Evolutionary conservation across 1,140 invertebrate genomes (phyloP), one percentile per base, ranked within the genome.

Genomic region (Macrocentrus cingulum): DNA sequence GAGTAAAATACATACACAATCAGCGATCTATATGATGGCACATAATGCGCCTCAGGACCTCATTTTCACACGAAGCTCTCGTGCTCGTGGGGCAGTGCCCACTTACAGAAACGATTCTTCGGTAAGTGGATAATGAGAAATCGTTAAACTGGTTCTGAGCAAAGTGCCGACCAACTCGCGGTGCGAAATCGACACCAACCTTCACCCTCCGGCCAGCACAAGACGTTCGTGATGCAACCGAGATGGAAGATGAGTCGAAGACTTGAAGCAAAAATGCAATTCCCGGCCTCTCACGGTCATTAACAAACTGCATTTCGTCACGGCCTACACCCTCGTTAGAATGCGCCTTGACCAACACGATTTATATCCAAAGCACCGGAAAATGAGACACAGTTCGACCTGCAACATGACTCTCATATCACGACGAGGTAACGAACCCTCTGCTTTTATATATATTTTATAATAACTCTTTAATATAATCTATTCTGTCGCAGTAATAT

Each of bases 291-390:
- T 8, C 36, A 39, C 13, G 36, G 25, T 44, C 36, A 45, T 52
- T 59, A 25, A 34, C 49, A 59, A 59, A 59, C 41, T 59, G 41
- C 45, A 46, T 46, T 59, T 53, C n/a, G 36, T 36, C 57, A 53
- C 19, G 57, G 57, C 15, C 32, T 42, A 20, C 44, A 44, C 57
- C 34, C 32, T 37, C 49, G 25, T 59, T 51, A 59, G 53, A 15
- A 44, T 32, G 11, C 36, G 15, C 36, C 36, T 39, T 39, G 36
- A 39, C 36, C 8, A 66, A 68, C 66, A 46, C 58, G 62, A 71
- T 69, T 67, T 66, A 29, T 29, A 45, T 42, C 62, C 56, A 70
- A n/a, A 71, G 64, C 57, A 65, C 60, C 61, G 62, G 61, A 70
- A 70, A 68, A 69, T 66, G 56, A 54, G 13, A 53, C n/a, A 29